Evolutionary conservation across 1,140 invertebrate genomes (phyloP).

Genomic region (Drosophila orosa): DNA sequence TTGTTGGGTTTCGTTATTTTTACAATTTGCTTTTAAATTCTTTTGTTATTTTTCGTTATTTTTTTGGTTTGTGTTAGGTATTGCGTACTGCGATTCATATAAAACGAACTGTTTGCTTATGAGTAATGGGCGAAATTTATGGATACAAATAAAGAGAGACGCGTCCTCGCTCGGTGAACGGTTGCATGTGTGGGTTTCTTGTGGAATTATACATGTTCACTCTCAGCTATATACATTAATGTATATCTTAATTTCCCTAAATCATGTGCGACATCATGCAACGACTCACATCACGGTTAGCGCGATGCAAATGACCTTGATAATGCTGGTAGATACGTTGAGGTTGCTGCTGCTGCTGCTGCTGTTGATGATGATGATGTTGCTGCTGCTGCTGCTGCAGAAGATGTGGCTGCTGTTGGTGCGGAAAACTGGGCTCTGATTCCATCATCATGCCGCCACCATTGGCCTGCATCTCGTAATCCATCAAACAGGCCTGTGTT

Average conservation of each 20-base stretch:
- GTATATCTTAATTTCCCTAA: conserved; percentile 47
- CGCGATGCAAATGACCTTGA: conserved; percentile 84
- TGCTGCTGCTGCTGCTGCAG: conserved; percentile 37
- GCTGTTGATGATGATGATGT: conserved; percentile 33
- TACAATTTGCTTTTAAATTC: conserved; percentile 31
- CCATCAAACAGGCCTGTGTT: conserved; percentile 78
- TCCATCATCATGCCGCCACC: conserved; percentile 44
- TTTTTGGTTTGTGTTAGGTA: conserved; percentile 31
- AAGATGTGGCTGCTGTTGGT: conserved; percentile 33
- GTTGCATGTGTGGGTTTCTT: conserved; percentile 51
- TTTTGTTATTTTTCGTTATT: neutral
- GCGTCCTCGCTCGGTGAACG: conserved; percentile 49
- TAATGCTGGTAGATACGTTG: conserved; percentile 74
- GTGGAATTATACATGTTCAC: conserved; percentile 20
- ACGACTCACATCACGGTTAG: conserved; percentile 84
- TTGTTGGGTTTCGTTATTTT: conserved; percentile 58
- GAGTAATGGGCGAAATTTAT: conserved; percentile 23
- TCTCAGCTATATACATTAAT: conserved; percentile 32
- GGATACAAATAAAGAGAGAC: conserved; percentile 36
- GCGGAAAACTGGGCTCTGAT: conserved; percentile 35
- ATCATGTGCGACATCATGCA: conserved; percentile 84
- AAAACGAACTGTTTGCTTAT: conserved; percentile 18
- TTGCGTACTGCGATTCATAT: conserved; percentile 5
- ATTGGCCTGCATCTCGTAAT: conserved; percentile 65
- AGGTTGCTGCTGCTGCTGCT: conserved; percentile 43